These are phyloP conservation scores for Spisula subtruncata DNA, from an alignment of 2,888 invertebrate genomes.

Conservation along the genomic window DNA sequence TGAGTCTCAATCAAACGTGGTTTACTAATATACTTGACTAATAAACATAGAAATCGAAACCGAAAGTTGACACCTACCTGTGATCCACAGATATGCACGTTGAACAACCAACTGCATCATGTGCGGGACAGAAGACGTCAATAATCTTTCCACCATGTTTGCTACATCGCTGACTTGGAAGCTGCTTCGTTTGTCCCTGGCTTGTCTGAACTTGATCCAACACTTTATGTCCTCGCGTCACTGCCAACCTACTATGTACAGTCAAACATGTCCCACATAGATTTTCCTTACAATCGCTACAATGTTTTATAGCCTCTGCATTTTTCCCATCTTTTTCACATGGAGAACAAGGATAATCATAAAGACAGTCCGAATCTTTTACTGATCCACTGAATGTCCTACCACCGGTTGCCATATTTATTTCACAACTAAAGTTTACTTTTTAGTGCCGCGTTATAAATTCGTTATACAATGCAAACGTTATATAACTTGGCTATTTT, in stretches of 20 bases:
- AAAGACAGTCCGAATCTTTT: not conserved
- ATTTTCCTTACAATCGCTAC: slow-evolving; percentile 25
- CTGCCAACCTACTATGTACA: slow-evolving; percentile 11
- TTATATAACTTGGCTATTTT: too few species aligned
- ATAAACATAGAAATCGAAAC: too few species aligned
- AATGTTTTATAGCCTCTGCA: not conserved
- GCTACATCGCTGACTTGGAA: slow-evolving; percentile 17
- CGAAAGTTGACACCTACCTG: not conserved
- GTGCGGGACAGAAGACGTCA: slow-evolving; percentile 10
- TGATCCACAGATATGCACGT: slow-evolving; percentile 22
- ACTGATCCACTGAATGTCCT: too few species aligned
- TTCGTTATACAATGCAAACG: too few species aligned
- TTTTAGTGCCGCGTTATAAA: too few species aligned
- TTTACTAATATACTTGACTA: too few species aligned
- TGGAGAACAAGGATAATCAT: slow-evolving; percentile 28
- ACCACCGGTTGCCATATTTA: not conserved
- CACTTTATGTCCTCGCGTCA: not conserved
- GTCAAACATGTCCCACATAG: not conserved
- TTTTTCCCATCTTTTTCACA: slow-evolving; percentile 14
- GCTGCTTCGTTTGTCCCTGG: not conserved
- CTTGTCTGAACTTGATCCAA: not conserved
- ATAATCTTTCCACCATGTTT: slow-evolving; percentile 30
- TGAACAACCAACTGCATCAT: slow-evolving; percentile 23
- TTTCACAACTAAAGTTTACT: too few species aligned
- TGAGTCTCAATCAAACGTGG: too few species aligned